Base-by-base conservation (phyloP, 1,140 invertebrate species). In the Pseudomyrmex dendroicus region DNA sequence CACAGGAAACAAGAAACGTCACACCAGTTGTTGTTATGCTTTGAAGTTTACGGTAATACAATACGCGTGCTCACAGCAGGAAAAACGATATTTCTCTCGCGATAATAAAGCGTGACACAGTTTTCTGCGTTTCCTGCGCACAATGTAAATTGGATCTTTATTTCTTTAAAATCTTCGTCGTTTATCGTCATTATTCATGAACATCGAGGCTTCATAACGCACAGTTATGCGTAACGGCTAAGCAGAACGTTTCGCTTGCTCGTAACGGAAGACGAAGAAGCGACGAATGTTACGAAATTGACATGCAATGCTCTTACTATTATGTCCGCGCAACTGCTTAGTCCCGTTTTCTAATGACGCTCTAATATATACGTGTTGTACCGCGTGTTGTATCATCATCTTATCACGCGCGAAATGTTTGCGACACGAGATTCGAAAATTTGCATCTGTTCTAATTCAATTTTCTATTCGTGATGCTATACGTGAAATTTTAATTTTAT, bases 251-350 rank as follows among this genome's bases (percentile, higher is more conserved):
- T 57, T 35, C 52, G 73, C 12, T 35, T 52, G 5, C 52, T 48
- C 2, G 52, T 70, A 70, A 44, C 63, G 48, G 54, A 73, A 62
- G 44, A 70, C 44, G 35, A 35, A 35, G 74, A 63, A 52, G n/a
- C 8, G 48, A 15, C 15, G 13, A 56, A 2, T 22, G 66, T 77
- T 78, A 73, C 52, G 67, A 70, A 66, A 83, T 20, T 5, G 44
- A 35, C 62, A 57, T 20, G 44, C 48, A 50, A 54, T 10, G 52
- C 74, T 82, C 67, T 62, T 46, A 61, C 56, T 35, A 35, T 62
- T n/a, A n/a, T 64, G 7, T 17, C 20, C 13, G 7, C 62, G 50
- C 67, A 86, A 84, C 68, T 22, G 59, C 54, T 73, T 61, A 50
- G 20, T 48, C 48, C 35, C 54, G 66, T 56, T 56, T 15, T 52